Conservation (phyloP, 2,797 vertebrate genomes). For the Characodon lateralis region DNA sequence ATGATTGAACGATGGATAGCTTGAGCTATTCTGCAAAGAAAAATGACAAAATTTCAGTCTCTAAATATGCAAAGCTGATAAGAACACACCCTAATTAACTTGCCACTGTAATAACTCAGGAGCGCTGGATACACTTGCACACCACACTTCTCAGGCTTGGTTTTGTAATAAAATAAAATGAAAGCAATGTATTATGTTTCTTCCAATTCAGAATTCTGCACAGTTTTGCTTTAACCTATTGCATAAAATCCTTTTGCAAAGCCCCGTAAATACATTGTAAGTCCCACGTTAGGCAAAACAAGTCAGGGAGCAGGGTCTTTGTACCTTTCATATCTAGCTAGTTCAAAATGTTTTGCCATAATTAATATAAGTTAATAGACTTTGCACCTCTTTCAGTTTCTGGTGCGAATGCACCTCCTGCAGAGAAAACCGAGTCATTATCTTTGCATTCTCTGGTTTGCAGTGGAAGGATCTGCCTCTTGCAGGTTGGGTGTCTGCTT, state of each 20-base stretch:
- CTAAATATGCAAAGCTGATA: neutral
- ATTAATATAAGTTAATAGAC: neutral
- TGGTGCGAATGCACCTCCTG: neutral
- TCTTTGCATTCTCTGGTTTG: constrained; percentile 22
- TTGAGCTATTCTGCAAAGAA: neutral
- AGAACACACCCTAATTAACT: neutral
- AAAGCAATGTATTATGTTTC: neutral
- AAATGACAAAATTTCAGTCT: neutral
- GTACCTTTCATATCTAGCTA: neutral
- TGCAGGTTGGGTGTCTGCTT: constrained; percentile 30
- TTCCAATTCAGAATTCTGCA: neutral
- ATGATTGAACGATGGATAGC: constrained; percentile 10
- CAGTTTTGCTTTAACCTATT: neutral
- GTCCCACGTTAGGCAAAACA: neutral
- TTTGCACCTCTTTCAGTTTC: neutral
- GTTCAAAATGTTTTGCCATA: neutral
- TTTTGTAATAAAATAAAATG: neutral
- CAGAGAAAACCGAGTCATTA: constrained; percentile 18
- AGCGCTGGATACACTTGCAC: neutral
- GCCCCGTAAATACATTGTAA: neutral
- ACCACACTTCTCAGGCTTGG: neutral
- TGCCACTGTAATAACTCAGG: neutral
- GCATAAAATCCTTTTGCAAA: neutral
- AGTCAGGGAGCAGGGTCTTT: neutral
- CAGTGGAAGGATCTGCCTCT: constrained; percentile 32